phyloP scores from a whole-genome alignment of 2,797 vertebrate species.

The Varecia variegata region DNA sequence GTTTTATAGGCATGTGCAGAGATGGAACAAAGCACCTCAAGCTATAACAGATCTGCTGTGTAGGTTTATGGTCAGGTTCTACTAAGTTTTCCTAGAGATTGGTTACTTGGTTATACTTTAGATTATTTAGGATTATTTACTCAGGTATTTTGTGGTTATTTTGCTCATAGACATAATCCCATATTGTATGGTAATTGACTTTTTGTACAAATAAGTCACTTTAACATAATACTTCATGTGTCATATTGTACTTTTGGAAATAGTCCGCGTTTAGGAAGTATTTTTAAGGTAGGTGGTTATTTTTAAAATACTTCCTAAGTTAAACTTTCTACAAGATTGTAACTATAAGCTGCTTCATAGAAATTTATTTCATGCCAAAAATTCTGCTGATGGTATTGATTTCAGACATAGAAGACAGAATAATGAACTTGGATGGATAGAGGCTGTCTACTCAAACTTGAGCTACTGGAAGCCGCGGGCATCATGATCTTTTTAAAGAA shows the following conservation, averaged over 20 bases:
- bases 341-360: background rate
- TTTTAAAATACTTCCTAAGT: background rate
- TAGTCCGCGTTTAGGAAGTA: background rate
- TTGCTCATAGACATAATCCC: background rate
- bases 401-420: background rate
- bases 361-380: background rate
- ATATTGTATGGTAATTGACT: background rate
- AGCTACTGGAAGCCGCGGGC: background rate
- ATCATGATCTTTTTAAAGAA: background rate
- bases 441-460: background rate
- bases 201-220: background rate
- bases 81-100: background rate
- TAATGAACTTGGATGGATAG: background rate
- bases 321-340: background rate
- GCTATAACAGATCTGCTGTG: background rate
- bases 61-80: background rate
- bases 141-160: background rate
- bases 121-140: conserved; percentile 17
- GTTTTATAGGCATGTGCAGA: background rate
- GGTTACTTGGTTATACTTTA: background rate
- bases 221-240: background rate
- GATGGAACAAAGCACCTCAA: background rate
- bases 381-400: background rate
- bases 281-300: background rate
- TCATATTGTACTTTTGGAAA: background rate